Percentiles rank a stretch among this genome's conserved stretches.
Evolutionary conservation across 1,140 invertebrate genomes (phyloP).

Genomic region (Hycleus cichorii): DNA sequence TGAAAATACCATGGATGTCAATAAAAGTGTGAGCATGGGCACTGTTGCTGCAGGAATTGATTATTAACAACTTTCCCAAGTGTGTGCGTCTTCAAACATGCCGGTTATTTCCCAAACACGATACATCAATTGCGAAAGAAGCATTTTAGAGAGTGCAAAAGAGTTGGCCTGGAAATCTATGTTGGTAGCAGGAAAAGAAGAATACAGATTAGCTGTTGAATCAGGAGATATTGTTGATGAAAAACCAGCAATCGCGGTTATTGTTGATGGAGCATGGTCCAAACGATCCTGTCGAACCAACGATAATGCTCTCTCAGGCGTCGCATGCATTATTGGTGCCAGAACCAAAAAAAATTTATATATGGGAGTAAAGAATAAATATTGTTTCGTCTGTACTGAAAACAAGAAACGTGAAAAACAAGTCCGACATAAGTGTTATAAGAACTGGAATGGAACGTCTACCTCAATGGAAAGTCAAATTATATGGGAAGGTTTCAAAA

Average conservation of each 20-base stretch:
- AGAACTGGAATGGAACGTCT: not conserved
- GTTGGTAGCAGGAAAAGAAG: conserved; percentile 8
- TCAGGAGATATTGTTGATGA: conserved; percentile 8
- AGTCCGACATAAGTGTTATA: not conserved
- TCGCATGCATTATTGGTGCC: conserved; percentile 31
- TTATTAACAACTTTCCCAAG: too few species aligned
- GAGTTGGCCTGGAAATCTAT: too few species aligned
- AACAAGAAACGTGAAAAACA: conserved; percentile 19
- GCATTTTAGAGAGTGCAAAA: too few species aligned
- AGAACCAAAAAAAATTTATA: conserved; percentile 35
- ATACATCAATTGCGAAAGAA: too few species aligned
- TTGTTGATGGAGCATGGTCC: conserved; percentile 25
- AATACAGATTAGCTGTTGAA: conserved; percentile 13
- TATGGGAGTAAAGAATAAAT: conserved; percentile 33
- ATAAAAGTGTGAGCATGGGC: too few species aligned
- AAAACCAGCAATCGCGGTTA: too few species aligned
- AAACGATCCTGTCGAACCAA: conserved; percentile 29
- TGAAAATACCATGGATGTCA: too few species aligned
- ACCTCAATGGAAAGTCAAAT: not conserved
- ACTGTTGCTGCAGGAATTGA: too few species aligned
- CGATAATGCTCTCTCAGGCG: conserved; percentile 30
- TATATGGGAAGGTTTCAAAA: not conserved
- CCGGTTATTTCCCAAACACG: too few species aligned
- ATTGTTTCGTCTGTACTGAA: conserved; percentile 32
- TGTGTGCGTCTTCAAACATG: too few species aligned